A percentile compares a stretch with the other conserved stretches of the same genome.
Evolutionary conservation across 2,797 vertebrate genomes (phyloP).

Genomic region (Arrhamphus sclerolepis): DNA sequence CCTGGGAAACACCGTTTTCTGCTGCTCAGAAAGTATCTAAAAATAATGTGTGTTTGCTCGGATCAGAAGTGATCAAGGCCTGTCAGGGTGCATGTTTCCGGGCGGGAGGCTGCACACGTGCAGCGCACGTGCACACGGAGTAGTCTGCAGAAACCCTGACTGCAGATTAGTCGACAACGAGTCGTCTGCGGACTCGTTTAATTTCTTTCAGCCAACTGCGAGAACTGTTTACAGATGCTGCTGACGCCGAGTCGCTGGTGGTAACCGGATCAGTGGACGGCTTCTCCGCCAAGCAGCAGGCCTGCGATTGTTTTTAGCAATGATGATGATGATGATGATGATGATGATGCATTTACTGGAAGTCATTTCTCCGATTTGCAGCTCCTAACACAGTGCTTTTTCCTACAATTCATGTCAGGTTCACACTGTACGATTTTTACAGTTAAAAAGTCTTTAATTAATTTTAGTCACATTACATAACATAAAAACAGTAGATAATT

Average conservation of each 20-base stretch:
- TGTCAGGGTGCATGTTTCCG: slow-evolving; percentile 29
- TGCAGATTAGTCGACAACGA: slow-evolving; percentile 37
- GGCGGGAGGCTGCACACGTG: slow-evolving; percentile 1
- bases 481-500: too few species aligned
- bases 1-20: slow-evolving; percentile 37
- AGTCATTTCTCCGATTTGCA: slow-evolving; percentile 29
- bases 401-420: too few species aligned
- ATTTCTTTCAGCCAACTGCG: slow-evolving; percentile 13
- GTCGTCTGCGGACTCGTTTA: slow-evolving; percentile 29
- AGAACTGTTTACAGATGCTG: slow-evolving; percentile 4
- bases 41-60: slow-evolving; percentile 59
- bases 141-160: not conserved
- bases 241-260: not conserved
- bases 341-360: slow-evolving; percentile 3
- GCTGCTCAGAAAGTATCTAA: slow-evolving; percentile 52
- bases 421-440: too few species aligned
- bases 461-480: too few species aligned
- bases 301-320: slow-evolving; percentile 10
- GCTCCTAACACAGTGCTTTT: too few species aligned
- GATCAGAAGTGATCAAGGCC: slow-evolving; percentile 54
- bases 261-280: too few species aligned
- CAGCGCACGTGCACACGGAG: too few species aligned
- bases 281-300: too few species aligned
- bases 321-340: not conserved
- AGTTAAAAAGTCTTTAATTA: too few species aligned